Conservation (phyloP, 2,113 vertebrate species). For the Pluvianellus socialis region DNA sequence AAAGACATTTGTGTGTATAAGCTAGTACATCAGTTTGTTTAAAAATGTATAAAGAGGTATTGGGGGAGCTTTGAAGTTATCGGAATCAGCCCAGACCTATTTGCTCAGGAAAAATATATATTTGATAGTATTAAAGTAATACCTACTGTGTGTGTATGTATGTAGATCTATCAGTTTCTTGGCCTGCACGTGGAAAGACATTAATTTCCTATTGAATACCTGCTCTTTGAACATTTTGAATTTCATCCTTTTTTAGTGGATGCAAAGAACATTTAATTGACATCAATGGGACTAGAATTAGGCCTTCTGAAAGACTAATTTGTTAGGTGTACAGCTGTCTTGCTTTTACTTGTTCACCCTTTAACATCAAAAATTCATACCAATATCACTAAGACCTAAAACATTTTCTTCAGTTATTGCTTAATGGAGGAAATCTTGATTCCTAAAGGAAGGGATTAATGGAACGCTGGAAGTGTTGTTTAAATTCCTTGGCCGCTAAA, state of each 20-base stretch:
- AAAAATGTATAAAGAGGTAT: background rate
- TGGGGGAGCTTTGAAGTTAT: background rate
- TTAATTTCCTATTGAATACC: background rate
- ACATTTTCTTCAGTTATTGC: background rate
- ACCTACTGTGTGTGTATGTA: background rate
- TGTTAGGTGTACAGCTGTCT: background rate
- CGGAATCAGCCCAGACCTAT: background rate
- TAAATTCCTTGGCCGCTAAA: constrained; percentile 16
- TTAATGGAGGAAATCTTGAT: constrained; percentile 44
- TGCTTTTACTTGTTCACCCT: background rate
- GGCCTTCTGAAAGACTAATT: constrained; percentile 33
- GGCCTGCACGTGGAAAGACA: background rate
- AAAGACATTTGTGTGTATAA: background rate
- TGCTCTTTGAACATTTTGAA: background rate
- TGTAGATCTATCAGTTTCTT: background rate
- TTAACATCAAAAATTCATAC: constrained; percentile 51
- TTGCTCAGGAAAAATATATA: background rate
- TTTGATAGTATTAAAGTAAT: background rate
- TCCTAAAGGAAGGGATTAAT: constrained; percentile 44
- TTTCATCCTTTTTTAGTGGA: background rate
- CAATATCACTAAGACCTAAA: background rate
- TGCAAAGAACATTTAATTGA: background rate
- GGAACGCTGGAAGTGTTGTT: constrained; percentile 40
- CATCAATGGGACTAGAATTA: background rate
- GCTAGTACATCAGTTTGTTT: background rate